Evolutionary conservation across 2,888 invertebrate species (phyloP).

Genomic region (Ypsolopha scabrella): DNA sequence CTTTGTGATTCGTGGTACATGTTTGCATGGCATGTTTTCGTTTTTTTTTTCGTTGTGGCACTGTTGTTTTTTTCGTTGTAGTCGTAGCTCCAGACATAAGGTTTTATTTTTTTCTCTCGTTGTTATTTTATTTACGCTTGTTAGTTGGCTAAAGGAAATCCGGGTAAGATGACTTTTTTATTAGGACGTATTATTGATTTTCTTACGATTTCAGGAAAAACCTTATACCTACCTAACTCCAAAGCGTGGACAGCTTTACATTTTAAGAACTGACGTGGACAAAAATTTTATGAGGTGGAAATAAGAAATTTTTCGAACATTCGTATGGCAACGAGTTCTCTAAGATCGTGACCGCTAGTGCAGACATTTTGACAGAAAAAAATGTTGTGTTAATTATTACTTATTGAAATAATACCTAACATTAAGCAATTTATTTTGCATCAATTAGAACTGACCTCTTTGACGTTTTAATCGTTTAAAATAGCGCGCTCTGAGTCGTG

Average conservation of each 20-base stretch:
- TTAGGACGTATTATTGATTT: no score
- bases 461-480: no score
- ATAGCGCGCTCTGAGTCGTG: no score
- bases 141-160: no score
- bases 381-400: not conserved
- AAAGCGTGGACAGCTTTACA: no score
- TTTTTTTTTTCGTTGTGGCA: slow-evolving; percentile 29
- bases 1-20: slow-evolving; percentile 17
- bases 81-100: slow-evolving; percentile 20
- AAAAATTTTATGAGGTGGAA: no score
- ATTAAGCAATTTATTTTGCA: not conserved
- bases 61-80: slow-evolving; percentile 27
- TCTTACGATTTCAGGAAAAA: no score
- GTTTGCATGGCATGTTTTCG: slow-evolving; percentile 61
- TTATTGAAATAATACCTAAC: not conserved
- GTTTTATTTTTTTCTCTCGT: no score
- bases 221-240: no score
- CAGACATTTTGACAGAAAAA: not conserved
- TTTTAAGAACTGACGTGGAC: no score
- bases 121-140: no score
- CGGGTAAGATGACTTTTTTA: no score
- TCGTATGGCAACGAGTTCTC: not conserved
- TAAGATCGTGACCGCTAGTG: not conserved
- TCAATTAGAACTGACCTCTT: not conserved
- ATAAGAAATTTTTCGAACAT: not conserved